Base-by-base conservation (phyloP, 2,888 invertebrate species). In the Noctua janthina region DNA sequence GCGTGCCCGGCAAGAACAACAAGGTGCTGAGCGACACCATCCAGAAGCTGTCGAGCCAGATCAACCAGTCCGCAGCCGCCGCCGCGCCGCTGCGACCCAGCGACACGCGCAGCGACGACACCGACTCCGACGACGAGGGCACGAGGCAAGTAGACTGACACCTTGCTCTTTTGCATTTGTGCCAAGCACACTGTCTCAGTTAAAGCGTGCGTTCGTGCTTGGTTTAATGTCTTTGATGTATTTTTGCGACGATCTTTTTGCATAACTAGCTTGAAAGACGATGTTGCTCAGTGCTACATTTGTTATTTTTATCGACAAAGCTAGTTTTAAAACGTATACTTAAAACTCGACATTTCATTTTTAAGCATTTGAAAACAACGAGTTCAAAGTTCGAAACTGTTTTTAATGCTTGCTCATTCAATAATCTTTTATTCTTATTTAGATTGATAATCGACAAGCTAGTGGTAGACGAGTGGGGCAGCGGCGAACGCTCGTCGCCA, bases 21-120 rank as follows among this genome's bases (percentile, higher is more conserved):
- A 97, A 97, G 88, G 97, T 97, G 62, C 92, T 98, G 20, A 97
- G 97, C 86, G 98, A 97, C 85, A 98, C 97, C 1, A 98, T 98
- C 90, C 97, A 97, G 92, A 98, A 98, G 90, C 91, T 98, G 56
- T 97, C 97, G 35, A 97, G 97, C 89, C 97, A 97, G 89, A 97
- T 97, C 80, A 97, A 96, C 86, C 97, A 97, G 89, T 93, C 96
- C 2, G 92, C 92, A 39, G 95, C 93, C 6, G 94, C 95, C 35
- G 94, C 92, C 17, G 94, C 95, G 83, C 94, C 96, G 8, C 90
- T 75, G n/a, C 81, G 96, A 91, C 93, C 94, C 64, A 77, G 94
- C 2, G 96, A 94, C 74, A 95, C 96, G 70, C 93, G 95, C 68
- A 96, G 96, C 83, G 97, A 97, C 79, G 96, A 96, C 46, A 96